Base-by-base conservation (phyloP, 2,113 vertebrate species). In the Megaleporinus macrocephalus region DNA sequence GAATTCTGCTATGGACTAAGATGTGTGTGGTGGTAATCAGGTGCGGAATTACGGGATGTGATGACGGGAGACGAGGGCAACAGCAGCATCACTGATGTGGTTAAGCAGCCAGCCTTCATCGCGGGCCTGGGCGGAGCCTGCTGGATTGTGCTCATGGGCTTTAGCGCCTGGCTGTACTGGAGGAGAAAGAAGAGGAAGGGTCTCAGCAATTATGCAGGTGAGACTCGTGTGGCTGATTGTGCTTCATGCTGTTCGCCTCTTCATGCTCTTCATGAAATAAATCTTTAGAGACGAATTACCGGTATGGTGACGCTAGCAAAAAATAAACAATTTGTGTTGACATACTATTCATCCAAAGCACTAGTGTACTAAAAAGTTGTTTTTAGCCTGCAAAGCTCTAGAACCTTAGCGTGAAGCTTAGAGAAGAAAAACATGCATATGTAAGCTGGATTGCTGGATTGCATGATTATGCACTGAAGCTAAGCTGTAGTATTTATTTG, bases 91-190 rank as follows among this genome's bases (percentile, higher is more conserved):
- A 98, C 97, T 0, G 98, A 99, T 81, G 98, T 99, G 88, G 97
- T 99, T 86, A 99, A 99, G 88, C 98, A 99, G 86, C 98, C 98
- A 27, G 98, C 98, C 79, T 99, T 99, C 87, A 99, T 99, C 71
- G 98, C 98, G 36, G 98, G 98, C 62, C 97, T 99, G 3, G 98
- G 98, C 76, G 98, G 98, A 29, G 98, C 98, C 20, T 99, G 98
- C 88, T 99, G 98, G 98, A 97, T 99, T 86, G 98, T 99, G 88
- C 93, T 99, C 85, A 99, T 99, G 98, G 98, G 98, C 78, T 99
- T 99, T 94, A 99, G 98, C 92, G 98, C 99, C 92, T 99, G 98
- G 98, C 93, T 99, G 0, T 99, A 99, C 89, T 99, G 98, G 97
- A 89, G 98, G 88, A 96, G 98, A 87, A 99, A 99, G 97, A 99